Evolutionary conservation across 2,888 invertebrate genomes (phyloP).

Genomic region (Lepidocyrtinus sp.): DNA sequence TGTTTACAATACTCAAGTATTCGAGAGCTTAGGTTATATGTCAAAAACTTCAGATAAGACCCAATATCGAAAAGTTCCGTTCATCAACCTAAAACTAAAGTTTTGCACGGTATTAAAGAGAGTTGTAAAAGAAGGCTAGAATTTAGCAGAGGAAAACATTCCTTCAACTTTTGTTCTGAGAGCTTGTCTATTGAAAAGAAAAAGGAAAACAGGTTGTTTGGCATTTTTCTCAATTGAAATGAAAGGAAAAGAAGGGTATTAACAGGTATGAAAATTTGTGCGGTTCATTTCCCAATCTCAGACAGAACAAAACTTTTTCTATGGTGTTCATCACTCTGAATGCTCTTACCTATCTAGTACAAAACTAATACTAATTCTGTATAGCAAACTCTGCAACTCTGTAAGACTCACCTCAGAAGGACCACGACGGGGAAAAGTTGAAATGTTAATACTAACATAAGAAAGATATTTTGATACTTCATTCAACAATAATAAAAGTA

Average conservation of each 20-base stretch:
- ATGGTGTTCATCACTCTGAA: constrained; percentile 3
- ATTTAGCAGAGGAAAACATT: neutral
- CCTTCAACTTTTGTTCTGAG: neutral
- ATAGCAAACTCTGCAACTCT: neutral
- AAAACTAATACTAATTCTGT: neutral
- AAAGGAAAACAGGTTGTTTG: constrained; percentile 51
- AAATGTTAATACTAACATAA: neutral
- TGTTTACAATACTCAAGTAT: too few species aligned
- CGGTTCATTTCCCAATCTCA: constrained; percentile 12
- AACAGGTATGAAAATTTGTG: constrained; percentile 14
- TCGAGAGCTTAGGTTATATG: neutral
- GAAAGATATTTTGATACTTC: constrained; percentile 12
- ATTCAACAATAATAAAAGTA: constrained; percentile 2
- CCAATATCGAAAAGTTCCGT: too few species aligned
- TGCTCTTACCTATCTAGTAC: neutral
- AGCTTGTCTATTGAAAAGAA: constrained; percentile 32
- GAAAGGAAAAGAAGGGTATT: constrained; percentile 19
- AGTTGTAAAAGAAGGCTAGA: too few species aligned
- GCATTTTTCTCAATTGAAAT: constrained; percentile 16
- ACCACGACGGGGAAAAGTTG: neutral
- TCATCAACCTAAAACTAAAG: neutral
- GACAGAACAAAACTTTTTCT: constrained; percentile 6
- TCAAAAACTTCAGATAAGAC: too few species aligned
- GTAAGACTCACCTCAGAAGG: neutral
- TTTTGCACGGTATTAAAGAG: too few species aligned